Evolutionary conservation across 92 coral and sea anemone genomes (phyloP), one percentile per base, ranked within the genome.

Genomic region (Phymanthus crucifer): DNA sequence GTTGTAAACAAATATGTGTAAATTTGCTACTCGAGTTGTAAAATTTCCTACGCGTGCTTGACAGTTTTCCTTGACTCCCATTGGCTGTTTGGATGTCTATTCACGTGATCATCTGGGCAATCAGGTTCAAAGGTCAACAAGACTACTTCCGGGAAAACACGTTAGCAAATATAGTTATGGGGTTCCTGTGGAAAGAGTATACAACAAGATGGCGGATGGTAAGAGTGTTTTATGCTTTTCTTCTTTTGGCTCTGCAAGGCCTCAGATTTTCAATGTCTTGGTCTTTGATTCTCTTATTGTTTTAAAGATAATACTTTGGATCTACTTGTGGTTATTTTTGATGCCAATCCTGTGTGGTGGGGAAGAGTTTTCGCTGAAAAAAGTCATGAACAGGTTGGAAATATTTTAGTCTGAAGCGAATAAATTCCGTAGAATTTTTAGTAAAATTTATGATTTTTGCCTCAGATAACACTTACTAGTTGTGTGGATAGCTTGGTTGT

Each of bases 201-300:
- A 61, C 56, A 54, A 67, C 88, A 92, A 92, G 29, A 95, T 95
- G 98, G 97, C 98, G 90, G 95, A 95, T 31, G 98, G 97, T 93
- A 75, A 13, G 85, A 27, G 77, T 18, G n/a, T 33, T 73, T 3
- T 77, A 10, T 72, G 29, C 31, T 32, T 11, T 33, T 26, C 57
- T n/a, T 46, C 27, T 58, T 13, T 13, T 36, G 32, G 32, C 36
- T 47, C 71, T 75, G 11, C 58, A 64, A 23, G 17, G 23, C 13
- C 32, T 23, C 7, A 56, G 36, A n/a, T 38, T 61, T 26, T 27
- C 57, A 16, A 72, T 33, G 48, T 33, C 40, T 80, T 6, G 45
- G 47, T 32, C 74, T 23, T 24, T 67, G 45, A 1, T 23, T 70
- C 46, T 14, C 26, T 37, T 71, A 37, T 69, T 54, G 17, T 67